Percentiles rank a stretch among this genome's conserved stretches.
Evolutionary conservation across 2,113 vertebrate species (phyloP).

Genomic region (Lamprologus sp.): DNA sequence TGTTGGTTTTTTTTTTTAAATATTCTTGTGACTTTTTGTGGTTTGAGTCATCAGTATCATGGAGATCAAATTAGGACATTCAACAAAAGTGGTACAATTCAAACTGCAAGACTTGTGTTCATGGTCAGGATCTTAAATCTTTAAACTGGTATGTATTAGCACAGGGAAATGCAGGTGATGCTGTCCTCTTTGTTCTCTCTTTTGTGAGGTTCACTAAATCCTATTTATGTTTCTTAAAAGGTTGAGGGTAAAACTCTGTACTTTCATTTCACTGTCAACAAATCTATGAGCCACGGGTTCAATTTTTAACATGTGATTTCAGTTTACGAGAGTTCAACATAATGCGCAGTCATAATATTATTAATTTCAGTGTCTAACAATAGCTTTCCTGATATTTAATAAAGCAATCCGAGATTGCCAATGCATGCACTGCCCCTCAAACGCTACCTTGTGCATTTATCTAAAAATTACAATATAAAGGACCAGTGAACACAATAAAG

Average conservation of each 20-base stretch:
- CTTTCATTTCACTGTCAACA: neutral
- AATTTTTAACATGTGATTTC: neutral
- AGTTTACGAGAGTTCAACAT: neutral
- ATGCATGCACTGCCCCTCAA: neutral
- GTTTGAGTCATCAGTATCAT: neutral
- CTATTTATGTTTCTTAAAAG: neutral
- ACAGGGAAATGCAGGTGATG: neutral
- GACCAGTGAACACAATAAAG: neutral
- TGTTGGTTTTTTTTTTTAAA: accelerated
- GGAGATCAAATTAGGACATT: neutral
- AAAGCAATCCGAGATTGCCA: neutral
- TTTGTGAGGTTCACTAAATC: neutral
- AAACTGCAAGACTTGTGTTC: neutral
- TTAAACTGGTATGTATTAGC: neutral
- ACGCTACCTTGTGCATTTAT: neutral
- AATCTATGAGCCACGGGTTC: accelerated
- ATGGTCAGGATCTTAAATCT: neutral
- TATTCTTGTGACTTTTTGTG: neutral
- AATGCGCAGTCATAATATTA: neutral
- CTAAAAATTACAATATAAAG: neutral
- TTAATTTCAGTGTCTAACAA: neutral
- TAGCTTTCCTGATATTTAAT: neutral
- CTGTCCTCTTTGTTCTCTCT: neutral
- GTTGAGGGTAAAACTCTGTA: neutral
- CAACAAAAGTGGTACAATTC: neutral